Evolutionary conservation across 2,888 invertebrate genomes (phyloP).

Genomic region (Yponomeuta evonymella): DNA sequence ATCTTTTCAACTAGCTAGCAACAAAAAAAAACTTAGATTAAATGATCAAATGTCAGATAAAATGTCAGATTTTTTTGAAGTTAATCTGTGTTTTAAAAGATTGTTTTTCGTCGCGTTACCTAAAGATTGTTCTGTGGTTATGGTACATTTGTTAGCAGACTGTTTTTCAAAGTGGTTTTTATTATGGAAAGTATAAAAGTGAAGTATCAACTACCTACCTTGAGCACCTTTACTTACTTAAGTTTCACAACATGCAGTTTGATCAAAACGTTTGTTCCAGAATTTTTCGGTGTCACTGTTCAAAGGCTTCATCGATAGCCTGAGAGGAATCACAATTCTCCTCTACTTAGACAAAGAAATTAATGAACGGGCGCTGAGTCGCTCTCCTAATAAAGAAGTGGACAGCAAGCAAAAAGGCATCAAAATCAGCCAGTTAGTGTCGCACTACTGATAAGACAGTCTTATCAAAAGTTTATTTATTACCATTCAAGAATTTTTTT

Average conservation of each 20-base stretch:
- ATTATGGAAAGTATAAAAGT: constrained; percentile 6
- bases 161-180: background rate
- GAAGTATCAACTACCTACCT: background rate
- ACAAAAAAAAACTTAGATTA: too few species aligned
- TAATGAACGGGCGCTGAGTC: constrained; percentile 77
- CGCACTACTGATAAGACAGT: background rate
- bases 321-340: constrained; percentile 84
- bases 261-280: constrained; percentile 52
- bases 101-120: background rate
- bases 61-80: too few species aligned
- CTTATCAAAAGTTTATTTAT: background rate
- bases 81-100: background rate
- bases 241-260: background rate
- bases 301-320: constrained; percentile 86
- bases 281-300: constrained; percentile 79
- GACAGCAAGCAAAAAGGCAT: constrained; percentile 59
- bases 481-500: constrained; percentile 7
- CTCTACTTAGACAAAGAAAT: constrained; percentile 88
- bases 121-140: background rate
- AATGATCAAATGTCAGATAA: too few species aligned
- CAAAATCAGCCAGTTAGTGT: constrained; percentile 74
- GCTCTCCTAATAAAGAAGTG: constrained; percentile 70
- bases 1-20: too few species aligned
- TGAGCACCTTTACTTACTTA: background rate
- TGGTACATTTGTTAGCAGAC: background rate